Percentiles rank a stretch among this genome's conserved stretches.
These are phyloP conservation scores for Solea senegalensis DNA, from an alignment of 2,113 vertebrate species.

Conservation along the genomic window DNA sequence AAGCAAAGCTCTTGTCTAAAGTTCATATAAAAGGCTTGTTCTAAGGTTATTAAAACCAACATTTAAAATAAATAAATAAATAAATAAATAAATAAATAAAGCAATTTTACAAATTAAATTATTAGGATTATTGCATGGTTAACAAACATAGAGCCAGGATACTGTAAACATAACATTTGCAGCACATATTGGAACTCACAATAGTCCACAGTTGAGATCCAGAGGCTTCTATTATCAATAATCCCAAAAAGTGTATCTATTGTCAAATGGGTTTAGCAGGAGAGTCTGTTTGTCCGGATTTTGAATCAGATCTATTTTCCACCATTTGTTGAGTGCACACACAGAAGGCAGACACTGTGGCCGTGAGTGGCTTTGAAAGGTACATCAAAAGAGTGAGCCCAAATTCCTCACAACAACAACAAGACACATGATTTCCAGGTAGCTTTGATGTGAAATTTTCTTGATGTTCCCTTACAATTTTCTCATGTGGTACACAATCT, in stretches of 20 bases:
- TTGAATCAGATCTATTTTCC: conserved; percentile 64
- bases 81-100: too few species aligned
- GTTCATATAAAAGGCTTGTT: too few species aligned
- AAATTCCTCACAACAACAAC: conserved; percentile 72
- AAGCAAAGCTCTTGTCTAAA: too few species aligned
- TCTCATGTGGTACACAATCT: conserved; percentile 62
- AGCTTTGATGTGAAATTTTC: conserved; percentile 78
- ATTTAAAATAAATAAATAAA: too few species aligned
- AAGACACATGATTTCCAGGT: conserved; percentile 57
- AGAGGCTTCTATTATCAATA: conserved; percentile 24
- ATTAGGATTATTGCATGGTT: too few species aligned
- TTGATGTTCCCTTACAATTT: conserved; percentile 58
- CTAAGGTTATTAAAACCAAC: too few species aligned
- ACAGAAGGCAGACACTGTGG: conserved; percentile 42
- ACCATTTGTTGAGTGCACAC: conserved; percentile 53
- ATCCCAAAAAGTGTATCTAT: conserved; percentile 31
- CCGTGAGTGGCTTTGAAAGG: conserved; percentile 73
- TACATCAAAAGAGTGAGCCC: conserved; percentile 78
- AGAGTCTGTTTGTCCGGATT: conserved; percentile 53
- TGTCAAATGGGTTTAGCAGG: conserved; percentile 42
- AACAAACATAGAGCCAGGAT: too few species aligned
- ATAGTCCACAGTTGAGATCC: background rate
- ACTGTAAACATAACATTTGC: background rate
- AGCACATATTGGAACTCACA: background rate
- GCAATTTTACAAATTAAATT: too few species aligned